These are phyloP conservation scores for Tamias sibiricus DNA, from an alignment of 2,113 vertebrate genomes.

Conservation along the genomic window DNA sequence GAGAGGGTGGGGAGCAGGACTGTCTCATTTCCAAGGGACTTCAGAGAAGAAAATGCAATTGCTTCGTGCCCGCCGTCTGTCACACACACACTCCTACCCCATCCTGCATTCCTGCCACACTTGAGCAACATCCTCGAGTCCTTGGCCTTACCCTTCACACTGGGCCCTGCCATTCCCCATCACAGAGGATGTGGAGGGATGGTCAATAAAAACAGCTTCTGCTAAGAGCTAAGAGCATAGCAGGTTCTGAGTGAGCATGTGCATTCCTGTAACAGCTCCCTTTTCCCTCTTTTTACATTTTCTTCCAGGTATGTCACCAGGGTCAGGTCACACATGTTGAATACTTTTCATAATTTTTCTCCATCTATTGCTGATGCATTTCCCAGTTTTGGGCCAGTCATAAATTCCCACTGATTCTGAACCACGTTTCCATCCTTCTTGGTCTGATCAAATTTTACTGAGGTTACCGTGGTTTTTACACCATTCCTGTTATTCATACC, in stretches of 20 bases:
- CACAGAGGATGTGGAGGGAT: neutral
- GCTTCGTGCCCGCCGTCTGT: neutral
- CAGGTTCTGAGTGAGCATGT: neutral
- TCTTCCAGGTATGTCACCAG: neutral
- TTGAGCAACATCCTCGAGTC: neutral
- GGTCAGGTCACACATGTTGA: conserved; percentile 43
- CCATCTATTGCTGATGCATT: conserved; percentile 1
- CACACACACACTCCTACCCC: no score
- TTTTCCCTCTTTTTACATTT: conserved; percentile 64
- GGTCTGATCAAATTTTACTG: neutral
- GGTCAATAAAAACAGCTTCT: fast-evolving
- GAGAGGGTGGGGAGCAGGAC: neutral
- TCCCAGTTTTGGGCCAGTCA: conserved; percentile 21
- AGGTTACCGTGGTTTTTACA: neutral
- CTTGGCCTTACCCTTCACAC: neutral
- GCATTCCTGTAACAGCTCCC: conserved; percentile 52
- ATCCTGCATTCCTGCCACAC: neutral
- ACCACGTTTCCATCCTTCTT: neutral
- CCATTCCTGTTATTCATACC: neutral
- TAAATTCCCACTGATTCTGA: conserved; percentile 49
- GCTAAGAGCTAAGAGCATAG: neutral
- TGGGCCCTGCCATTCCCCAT: neutral
- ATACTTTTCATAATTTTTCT: neutral
- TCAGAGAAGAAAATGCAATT: neutral
- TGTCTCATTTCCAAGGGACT: neutral